Base-by-base conservation (phyloP, 37 sponge, comb jelly and placozoan genomes). In the Beroe ovata region DNA sequence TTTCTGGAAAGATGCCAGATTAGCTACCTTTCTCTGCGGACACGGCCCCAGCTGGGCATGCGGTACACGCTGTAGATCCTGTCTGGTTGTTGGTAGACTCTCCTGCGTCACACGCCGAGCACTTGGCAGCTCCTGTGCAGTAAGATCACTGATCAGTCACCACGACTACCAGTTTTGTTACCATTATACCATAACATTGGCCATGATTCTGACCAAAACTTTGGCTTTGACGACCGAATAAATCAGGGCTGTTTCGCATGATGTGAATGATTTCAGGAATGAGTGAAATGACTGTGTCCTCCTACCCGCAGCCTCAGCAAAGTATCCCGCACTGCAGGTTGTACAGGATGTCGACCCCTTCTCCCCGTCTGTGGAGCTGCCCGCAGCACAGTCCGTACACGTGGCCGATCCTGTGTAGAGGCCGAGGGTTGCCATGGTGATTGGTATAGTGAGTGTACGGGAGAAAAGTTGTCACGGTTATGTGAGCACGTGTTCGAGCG, bases 71-170 rank as follows among this genome's bases (percentile, higher is more conserved):
- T 29, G 69, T 37, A 66, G 69, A 34, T 33, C 35, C 69, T 29
- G 69, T 66, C 33, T 25, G 32, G 69, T 66, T 66, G 16, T 66
- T 66, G 34, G 69, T 66, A 16, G 69, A 66, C 36, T 47, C 11
- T 11, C 54, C 54, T 26, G 63, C 63, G 21, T 16, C 22, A 61
- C 63, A 61, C 8, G 28, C 28, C n/a, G 22, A 20, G n/a, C 63
- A 66, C 36, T 34, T 11, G 3, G 32, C 35, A 14, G 69, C 69
- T 3, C 35, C 69, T 14, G 69, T 25, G n/a, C n/a, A n/a, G n/a
- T n/a, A n/a, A n/a, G n/a, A n/a, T n/a, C n/a, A n/a, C n/a, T n/a
- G n/a, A n/a, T n/a, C n/a, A n/a, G n/a, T n/a, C n/a, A n/a, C n/a
- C n/a, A n/a, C n/a, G n/a, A n/a, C n/a, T n/a, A n/a, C n/a, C n/a